phyloP scores from a whole-genome alignment of 2,113 vertebrate genomes.

The Brachypteracias leptosomus region DNA sequence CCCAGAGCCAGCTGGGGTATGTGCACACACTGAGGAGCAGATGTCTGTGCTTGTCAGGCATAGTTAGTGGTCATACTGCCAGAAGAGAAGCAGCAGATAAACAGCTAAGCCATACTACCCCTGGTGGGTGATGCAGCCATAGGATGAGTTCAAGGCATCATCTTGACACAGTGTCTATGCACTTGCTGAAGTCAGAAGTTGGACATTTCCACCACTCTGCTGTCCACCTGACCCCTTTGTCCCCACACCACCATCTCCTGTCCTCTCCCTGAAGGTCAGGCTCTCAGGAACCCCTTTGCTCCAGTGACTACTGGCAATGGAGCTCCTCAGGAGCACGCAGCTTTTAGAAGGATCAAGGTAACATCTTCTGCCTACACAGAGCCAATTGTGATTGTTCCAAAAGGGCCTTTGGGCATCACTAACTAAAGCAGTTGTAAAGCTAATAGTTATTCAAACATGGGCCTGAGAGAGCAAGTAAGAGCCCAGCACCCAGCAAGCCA shows the following conservation, averaged over 20 bases:
- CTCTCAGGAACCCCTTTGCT: neutral
- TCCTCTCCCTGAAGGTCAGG: neutral
- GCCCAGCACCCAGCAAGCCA: neutral
- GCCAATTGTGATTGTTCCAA: neutral
- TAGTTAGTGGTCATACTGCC: neutral
- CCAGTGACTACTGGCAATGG: neutral
- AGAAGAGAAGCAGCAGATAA: neutral
- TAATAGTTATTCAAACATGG: neutral
- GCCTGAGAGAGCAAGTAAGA: neutral
- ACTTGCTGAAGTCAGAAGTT: neutral
- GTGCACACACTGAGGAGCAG: accelerated
- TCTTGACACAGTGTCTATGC: too few relatives aligned
- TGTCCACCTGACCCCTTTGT: too few relatives aligned
- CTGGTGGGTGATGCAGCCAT: neutral
- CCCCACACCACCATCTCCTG: accelerated
- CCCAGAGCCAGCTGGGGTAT: neutral
- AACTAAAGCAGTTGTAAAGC: neutral
- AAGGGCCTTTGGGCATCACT: neutral
- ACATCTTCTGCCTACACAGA: neutral
- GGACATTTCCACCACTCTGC: neutral
- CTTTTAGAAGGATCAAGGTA: neutral
- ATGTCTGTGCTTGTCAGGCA: neutral
- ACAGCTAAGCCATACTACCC: neutral
- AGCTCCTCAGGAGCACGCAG: neutral
- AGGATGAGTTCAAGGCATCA: neutral